Conservation (phyloP, 1,140 invertebrate genomes). For the Hypothenemus hampei region DNA sequence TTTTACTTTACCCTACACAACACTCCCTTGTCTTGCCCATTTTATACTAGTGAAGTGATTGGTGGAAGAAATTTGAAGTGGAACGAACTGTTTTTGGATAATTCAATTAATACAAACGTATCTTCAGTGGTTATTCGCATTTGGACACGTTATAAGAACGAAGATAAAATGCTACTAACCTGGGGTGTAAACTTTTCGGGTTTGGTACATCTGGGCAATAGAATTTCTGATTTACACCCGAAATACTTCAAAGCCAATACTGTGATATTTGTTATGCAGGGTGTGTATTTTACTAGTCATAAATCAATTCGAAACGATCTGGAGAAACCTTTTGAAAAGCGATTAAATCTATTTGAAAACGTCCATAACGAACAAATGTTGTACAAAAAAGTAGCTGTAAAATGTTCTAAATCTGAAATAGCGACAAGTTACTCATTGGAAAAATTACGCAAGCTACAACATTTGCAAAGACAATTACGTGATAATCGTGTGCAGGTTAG, state of each 20-base stretch:
- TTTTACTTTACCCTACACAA: slow-evolving; percentile 76
- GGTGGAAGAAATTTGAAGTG: slow-evolving; percentile 69
- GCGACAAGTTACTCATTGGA: slow-evolving; percentile 69
- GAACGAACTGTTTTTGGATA: slow-evolving; percentile 53
- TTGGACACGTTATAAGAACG: slow-evolving; percentile 44
- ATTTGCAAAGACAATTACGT: slow-evolving; percentile 54
- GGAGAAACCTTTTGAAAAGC: slow-evolving; percentile 36
- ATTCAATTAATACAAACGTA: slow-evolving; percentile 14
- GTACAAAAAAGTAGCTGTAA: slow-evolving; percentile 35
- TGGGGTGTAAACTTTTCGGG: slow-evolving; percentile 84
- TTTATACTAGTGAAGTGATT: slow-evolving; percentile 81
- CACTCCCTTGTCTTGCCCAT: slow-evolving; percentile 73
- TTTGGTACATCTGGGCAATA: slow-evolving; percentile 71
- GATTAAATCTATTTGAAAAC: slow-evolving; percentile 38
- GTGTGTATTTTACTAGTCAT: slow-evolving; percentile 70
- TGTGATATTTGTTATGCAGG: slow-evolving; percentile 81
- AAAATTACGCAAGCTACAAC: slow-evolving; percentile 59
- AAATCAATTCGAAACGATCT: slow-evolving; percentile 41
- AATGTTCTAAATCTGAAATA: slow-evolving; percentile 56
- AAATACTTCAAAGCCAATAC: slow-evolving; percentile 70
- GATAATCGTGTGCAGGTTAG: slow-evolving; percentile 53
- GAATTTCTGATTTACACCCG: slow-evolving; percentile 65
- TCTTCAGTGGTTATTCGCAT: slow-evolving; percentile 51
- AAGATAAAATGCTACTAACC: slow-evolving; percentile 60
- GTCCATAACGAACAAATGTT: slow-evolving; percentile 33